Base-by-base conservation (phyloP, 2,113 vertebrate species). In the Elephas maximus region DNA sequence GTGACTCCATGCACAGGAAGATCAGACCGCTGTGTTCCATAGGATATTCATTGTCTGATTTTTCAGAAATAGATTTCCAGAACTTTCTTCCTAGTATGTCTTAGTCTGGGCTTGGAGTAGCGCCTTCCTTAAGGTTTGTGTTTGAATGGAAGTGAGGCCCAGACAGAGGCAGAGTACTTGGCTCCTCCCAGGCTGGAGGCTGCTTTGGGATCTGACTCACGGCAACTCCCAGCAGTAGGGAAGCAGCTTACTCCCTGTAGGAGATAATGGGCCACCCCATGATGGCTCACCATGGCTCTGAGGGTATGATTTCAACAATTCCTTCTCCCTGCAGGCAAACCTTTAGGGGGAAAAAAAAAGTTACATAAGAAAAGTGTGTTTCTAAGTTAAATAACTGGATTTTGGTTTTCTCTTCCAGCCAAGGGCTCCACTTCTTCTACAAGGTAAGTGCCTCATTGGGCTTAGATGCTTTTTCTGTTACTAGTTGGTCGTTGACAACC, bases 391-490 rank as follows among this genome's bases (percentile, higher is more conserved):
- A 48, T 88, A 44, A 97, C 67, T 28, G 65, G 18, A 41, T 88
- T 87, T 74, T 84, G 4, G 77, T 91, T 77, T 79, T 96, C 41
- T 89, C 69, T 97, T 98, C 71, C 92, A 98, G 98, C 98, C 73
- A 97, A 97, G 82, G 98, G 98, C 4, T 98, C 98, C 28, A 98
- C 97, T 48, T 98, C 98, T 84, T 98, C 98, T 44, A 98, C 98
- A 23, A 97, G 98, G 98, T 98, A 69, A 93, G 98, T 15, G 3
- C 8, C 0, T 24, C 5, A 0, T 10, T 15, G 20, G 26, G 30
- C 10, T 11, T 2, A 26, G 17, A 11, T 1, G 8, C 37, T 79
- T 17, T 44, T 2, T 6, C 37, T 7, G 5, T 81, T 71, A 2
- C 7, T 11, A 28, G 30, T 8, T 65, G 44, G 76, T n/a, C 8